Base-by-base conservation (phyloP, 2,888 invertebrate genomes). In the Dasypolia templi region DNA sequence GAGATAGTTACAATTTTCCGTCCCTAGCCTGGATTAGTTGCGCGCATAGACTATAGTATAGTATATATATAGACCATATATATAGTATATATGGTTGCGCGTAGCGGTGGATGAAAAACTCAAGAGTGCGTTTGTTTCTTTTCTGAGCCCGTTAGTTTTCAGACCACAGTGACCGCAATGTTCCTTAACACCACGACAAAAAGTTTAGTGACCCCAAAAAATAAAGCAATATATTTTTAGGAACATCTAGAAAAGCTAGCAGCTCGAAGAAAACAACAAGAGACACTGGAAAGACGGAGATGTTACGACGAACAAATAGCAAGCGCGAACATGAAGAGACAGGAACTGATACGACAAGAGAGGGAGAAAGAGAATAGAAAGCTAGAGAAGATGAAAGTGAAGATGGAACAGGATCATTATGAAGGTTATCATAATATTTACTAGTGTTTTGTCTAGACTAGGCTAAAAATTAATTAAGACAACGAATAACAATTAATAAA, bases 281-380 rank as follows among this genome's bases (percentile, higher is more conserved):
- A 95, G 79, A 95, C 94, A 91, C 62, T 87, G 6, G 93, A 94
- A 70, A 90, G 94, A 11, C 90, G 95, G 17, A 86, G 82, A 73
- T 92, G 91, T 1, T 96, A 96, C 71, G 95, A 95, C 61, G 93
- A 94, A 82, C 96, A 96, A 80, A 95, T 96, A 80, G 91, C 92
- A 0, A 94, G 93, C 53, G 94, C 95, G 0, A 93, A 92, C 56
- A 92, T 88, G 81, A 92, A 92, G 78, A 92, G 93, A 85, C 90
- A 90, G 53, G 93, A 94, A 55, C 72, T 89, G 4, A 81, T 95
- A 7, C 82, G 88, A 62, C 90, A 89, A 39, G 95, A 95, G 81
- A 92, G 94, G 65, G 94, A 95, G 75, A 91, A 89, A 71, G 96
- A 95, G 80, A 95, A 93, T 71, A 92, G 82, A 70, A 91, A 90